Base-by-base conservation (phyloP, 2,888 invertebrate species). In the Morpho helenor region DNA sequence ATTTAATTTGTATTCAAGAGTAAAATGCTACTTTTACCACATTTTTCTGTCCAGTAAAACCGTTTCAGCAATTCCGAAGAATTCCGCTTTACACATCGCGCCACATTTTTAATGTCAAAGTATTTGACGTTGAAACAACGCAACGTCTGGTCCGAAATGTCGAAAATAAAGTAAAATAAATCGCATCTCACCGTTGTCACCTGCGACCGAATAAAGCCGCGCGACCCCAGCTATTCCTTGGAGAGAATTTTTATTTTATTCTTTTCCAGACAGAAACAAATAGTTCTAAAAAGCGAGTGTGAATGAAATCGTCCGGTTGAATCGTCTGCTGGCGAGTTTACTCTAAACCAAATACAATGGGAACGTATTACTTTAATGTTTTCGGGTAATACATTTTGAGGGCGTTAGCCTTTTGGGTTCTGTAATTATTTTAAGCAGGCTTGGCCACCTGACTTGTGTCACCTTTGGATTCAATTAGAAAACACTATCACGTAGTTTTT, bases 191-290 rank as follows among this genome's bases (percentile, higher is more conserved):
- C 61, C 48, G 56, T 56, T 59, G 59, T 59, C 60, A 62, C 64
- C 64, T 64, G 62, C 42, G 47, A 51, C 57, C 59, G 55, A 59
- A 63, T 59, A 61, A 59, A 63, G 61, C 59, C 52, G 59, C 59
- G 55, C 61, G 49, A 52, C 50, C 46, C 47, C 43, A 22, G 52
- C 59, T 49, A 47, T 56, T 49, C 52, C 57, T 55, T 49, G 55
- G 49, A 49, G 55, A 49, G 55, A 39, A 44, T 39, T 49, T 31
- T 49, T 54, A 54, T 54, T 55, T 55, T 49, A 55, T 55, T 55
- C 31, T 7, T 49, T 23, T 47, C 16, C 58, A 52, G 61, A 61
- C 61, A 55, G 46, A 52, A 52, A 61, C 58, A 56, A 61, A 61
- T 61, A 61, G 61, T 58, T 58, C 44, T 59, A 50, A 59, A 58